Percentiles rank a stretch among this genome's conserved stretches.
phyloP scores from a whole-genome alignment of 2,888 invertebrate genomes.

The Tyria jacobaeae region DNA sequence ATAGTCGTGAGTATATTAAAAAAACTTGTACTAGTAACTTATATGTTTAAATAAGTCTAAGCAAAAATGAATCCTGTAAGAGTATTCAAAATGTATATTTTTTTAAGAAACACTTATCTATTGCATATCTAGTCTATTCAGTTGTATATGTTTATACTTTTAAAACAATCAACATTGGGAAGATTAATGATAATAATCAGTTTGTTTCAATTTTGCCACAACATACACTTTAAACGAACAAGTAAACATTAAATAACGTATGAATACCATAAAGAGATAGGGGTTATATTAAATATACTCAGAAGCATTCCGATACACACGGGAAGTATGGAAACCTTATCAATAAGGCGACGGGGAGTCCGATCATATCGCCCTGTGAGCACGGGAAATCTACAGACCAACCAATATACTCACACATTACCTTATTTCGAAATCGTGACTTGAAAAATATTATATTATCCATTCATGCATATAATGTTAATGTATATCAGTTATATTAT shows the following conservation, averaged over 20 bases:
- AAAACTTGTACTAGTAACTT: too few species aligned
- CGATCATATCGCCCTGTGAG: conserved; percentile 78
- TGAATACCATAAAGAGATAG: conserved; percentile 57
- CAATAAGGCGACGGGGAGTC: conserved; percentile 84
- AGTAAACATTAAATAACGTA: conserved; percentile 52
- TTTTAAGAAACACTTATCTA: too few species aligned
- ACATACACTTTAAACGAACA: conserved; percentile 32
- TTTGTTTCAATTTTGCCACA: conserved; percentile 21
- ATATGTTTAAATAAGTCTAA: too few species aligned
- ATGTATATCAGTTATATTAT: conserved; percentile 50
- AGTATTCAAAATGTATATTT: too few species aligned
- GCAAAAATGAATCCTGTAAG: too few species aligned
- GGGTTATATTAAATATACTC: conserved; percentile 81
- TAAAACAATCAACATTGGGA: background rate
- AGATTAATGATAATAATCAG: background rate
- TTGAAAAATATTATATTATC: conserved; percentile 61
- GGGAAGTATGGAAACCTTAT: conserved; percentile 85
- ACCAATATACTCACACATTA: conserved; percentile 70
- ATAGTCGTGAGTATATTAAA: too few species aligned
- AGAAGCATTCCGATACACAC: conserved; percentile 81
- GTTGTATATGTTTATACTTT: background rate
- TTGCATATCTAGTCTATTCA: too few species aligned
- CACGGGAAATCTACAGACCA: conserved; percentile 72
- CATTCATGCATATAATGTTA: conserved; percentile 57
- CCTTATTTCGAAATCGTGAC: conserved; percentile 72